Evolutionary conservation across 2,113 vertebrate species (phyloP).

Genomic region (Benitochromis conjunctus): DNA sequence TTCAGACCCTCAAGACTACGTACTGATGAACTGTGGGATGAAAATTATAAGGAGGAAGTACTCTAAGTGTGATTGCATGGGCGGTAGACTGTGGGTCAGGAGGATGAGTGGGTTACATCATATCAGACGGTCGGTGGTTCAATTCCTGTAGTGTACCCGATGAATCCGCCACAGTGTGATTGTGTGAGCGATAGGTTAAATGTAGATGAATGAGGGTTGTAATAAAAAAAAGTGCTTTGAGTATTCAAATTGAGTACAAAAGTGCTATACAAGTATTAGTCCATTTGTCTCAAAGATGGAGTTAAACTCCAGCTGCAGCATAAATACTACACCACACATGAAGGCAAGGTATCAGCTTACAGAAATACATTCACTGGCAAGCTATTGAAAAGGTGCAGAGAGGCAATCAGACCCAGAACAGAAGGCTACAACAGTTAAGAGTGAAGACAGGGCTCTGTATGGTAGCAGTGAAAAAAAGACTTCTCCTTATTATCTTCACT

Average conservation of each 20-base stretch:
- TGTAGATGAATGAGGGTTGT: neutral
- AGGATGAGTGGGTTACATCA: neutral
- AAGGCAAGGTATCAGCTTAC: neutral
- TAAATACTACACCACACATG: neutral
- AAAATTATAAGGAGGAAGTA: neutral
- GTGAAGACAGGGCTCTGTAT: constrained; percentile 25
- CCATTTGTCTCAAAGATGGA: neutral
- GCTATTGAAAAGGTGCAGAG: neutral
- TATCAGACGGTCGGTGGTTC: neutral
- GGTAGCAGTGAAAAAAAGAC: constrained; percentile 17
- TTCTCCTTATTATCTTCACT: neutral
- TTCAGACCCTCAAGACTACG: neutral
- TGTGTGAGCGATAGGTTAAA: neutral
- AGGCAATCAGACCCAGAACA: neutral
- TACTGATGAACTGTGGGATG: neutral
- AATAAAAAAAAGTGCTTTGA: neutral
- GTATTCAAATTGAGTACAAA: neutral
- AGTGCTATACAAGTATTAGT: neutral
- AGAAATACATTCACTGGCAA: neutral
- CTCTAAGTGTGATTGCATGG: neutral
- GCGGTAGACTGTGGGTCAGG: neutral
- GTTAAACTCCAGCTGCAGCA: neutral
- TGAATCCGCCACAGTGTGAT: neutral
- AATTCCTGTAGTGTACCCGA: neutral
- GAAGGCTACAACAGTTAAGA: neutral